Evolutionary conservation across 2,113 vertebrate species (phyloP), one percentile per base, ranked within the genome.

Genomic region (Misgurnus mizolepis): DNA sequence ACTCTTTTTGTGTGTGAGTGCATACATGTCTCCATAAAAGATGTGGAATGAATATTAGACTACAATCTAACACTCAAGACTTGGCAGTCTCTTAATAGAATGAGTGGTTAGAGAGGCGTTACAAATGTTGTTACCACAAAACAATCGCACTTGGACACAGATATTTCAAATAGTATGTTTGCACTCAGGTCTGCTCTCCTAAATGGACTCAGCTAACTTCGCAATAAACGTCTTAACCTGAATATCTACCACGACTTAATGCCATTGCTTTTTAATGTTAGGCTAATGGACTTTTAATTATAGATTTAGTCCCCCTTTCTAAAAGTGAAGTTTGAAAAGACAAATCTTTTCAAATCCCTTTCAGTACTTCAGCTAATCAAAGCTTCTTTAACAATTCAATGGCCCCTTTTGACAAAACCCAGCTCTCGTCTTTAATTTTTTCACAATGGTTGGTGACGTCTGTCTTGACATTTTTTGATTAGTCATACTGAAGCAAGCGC

Each of bases 41-140:
- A 84, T 75, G 75, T 73, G 61, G 55, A 71, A 78, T 84, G 55
- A 81, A 81, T 75, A 81, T 84, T 78, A 84, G 47, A 81, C 69
- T 62, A 40, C 18, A 66, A 64, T 84, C 39, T 78, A 84, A 62
- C 62, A 68, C 67, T 81, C 74, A 43, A 56, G 34, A 47, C 43
- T n/a, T 56, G 75, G 75, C 75, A 55, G 61, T 66, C 61, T 67
- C 34, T 66, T 67, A 77, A 77, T 77, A 66, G 75, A 77, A 66
- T 40, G 45, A 77, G 47, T 66, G 47, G 27, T 66, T 66, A 66
- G 50, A 15, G 62, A 67, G 62, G 49, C 66, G 75, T 77, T 66
- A 77, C 62, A 53, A 66, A 77, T 77, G 75, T 66, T 67, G 62
- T 41, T 67, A 14, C 22, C 18, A 61, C 18, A 49, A 64, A 49